Evolutionary conservation across 2,888 invertebrate species (phyloP), one percentile per base, ranked within the genome.

Genomic region (Micropterix aruncella): DNA sequence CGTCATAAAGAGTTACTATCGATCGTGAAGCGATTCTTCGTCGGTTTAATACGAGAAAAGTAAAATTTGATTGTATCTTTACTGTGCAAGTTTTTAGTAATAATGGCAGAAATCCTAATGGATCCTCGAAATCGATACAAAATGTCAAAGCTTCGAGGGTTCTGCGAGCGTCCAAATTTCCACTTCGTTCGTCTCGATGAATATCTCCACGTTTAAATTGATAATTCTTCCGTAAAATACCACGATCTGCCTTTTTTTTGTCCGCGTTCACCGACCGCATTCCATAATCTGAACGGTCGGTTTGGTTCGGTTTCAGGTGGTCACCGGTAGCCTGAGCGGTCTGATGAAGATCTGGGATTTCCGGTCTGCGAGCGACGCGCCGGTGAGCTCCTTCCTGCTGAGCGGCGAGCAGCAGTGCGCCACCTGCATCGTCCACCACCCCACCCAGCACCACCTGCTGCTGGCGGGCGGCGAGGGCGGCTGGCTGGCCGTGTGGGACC

Each of bases 281-380:
- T 37, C 7, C 14, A 36, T 36, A 12, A 2, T 27, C 16, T 12
- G n/a, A n/a, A n/a, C n/a, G n/a, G n/a, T n/a, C n/a, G n/a, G 38
- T 38, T 16, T 41, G n/a, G n/a, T n/a, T n/a, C n/a, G n/a, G n/a
- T 59, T 60, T 3, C 50, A 89, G 74, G 72, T 90, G 17, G 73
- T 92, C 39, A 86, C 88, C 1, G 87, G 89, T 15, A 93, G 92
- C 61, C 69, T 85, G n/a, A 67, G 88, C 57, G 93, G 93, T 0
- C 85, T 90, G 55, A 81, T 94, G 73, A 91, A 92, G 60, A 78
- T 91, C 46, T 92, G 89, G 80, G 94, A 94, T 60, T 63, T 90
- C 5, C 71, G 90, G 49, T 73, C 74, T 19, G 61, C 71, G 9
- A 65, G 68, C 2, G 73, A 80, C 54, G 74, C 75, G 48, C 81